A percentile compares a stretch with the other conserved stretches of the same genome.
These are phyloP conservation scores for Cichladusa arquata DNA, from an alignment of 2,113 vertebrate genomes.

Conservation along the genomic window DNA sequence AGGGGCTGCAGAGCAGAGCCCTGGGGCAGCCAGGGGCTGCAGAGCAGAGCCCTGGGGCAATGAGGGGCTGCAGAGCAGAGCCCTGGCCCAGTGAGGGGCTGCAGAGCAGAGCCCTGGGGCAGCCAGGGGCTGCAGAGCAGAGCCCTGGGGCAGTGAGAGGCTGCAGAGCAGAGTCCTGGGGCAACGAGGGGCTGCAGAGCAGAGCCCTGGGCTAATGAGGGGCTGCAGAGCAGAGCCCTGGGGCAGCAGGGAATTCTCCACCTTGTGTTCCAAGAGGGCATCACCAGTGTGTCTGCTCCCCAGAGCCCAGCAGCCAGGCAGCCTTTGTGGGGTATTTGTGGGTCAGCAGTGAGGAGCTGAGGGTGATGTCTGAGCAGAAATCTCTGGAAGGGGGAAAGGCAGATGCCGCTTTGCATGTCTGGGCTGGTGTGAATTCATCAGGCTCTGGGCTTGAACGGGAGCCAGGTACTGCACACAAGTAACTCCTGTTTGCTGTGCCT, in stretches of 20 bases:
- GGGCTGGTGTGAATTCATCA: conserved; percentile 40
- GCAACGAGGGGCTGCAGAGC: too few species aligned
- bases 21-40: too few species aligned
- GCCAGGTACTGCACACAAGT: neutral
- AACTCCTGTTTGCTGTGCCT: conserved; percentile 54
- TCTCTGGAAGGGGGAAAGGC: neutral
- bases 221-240: neutral
- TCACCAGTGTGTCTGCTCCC: neutral
- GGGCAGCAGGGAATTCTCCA: neutral
- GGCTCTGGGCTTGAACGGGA: neutral
- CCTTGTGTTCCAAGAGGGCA: neutral
- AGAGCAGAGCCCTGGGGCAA: too few species aligned
- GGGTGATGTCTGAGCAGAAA: neutral
- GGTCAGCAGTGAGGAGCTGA: neutral
- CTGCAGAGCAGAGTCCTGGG: too few species aligned
- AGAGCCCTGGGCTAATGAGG: neutral
- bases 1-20: too few species aligned
- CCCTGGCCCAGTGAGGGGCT: too few species aligned
- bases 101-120: too few species aligned
- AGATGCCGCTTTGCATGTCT: neutral
- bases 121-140: too few species aligned
- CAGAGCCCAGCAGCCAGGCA: neutral
- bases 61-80: too few species aligned
- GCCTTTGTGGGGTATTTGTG: neutral
- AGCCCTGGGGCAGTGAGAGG: too few species aligned